phyloP scores from a whole-genome alignment of 2,113 vertebrate species.

The Laticauda colubrina region DNA sequence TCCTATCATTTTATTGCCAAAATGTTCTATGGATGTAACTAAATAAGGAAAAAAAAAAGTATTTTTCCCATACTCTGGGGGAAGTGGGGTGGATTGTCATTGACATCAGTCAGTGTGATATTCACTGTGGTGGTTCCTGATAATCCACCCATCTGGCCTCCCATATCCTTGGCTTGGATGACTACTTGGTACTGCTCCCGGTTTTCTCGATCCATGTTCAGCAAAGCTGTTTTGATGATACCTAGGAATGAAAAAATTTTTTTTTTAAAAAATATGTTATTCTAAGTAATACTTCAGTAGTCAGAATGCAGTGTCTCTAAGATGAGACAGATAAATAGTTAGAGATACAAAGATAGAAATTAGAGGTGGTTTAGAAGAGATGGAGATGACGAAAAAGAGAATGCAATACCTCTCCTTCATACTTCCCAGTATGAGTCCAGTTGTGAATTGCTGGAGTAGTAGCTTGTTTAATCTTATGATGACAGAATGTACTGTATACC shows the following conservation, averaged over 20 bases:
- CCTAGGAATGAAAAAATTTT: conserved; percentile 69
- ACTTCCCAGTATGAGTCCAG: neutral
- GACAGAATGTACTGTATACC: neutral
- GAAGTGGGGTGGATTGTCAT: conserved; percentile 93
- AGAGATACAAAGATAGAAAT: neutral
- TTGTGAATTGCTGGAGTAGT: neutral
- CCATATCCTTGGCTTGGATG: conserved; percentile 98
- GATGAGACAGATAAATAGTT: neutral
- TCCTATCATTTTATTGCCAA: neutral
- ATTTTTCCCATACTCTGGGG: conserved; percentile 82
- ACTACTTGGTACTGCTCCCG: conserved; percentile 92
- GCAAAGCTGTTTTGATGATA: conserved; percentile 90
- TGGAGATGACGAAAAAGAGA: neutral
- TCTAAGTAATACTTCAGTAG: conserved; percentile 26
- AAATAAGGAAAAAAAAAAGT: neutral
- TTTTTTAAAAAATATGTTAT: conserved; percentile 27
- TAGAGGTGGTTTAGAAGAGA: neutral
- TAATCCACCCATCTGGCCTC: conserved; percentile 93
- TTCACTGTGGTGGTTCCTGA: conserved; percentile 93
- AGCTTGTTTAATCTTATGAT: neutral
- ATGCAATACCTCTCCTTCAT: neutral
- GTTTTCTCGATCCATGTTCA: conserved; percentile 93
- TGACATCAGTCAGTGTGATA: conserved; percentile 88
- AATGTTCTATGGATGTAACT: neutral
- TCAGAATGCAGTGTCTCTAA: neutral